Base-by-base conservation (phyloP, 2,797 vertebrate species). In the Sebastes umbrosus region DNA sequence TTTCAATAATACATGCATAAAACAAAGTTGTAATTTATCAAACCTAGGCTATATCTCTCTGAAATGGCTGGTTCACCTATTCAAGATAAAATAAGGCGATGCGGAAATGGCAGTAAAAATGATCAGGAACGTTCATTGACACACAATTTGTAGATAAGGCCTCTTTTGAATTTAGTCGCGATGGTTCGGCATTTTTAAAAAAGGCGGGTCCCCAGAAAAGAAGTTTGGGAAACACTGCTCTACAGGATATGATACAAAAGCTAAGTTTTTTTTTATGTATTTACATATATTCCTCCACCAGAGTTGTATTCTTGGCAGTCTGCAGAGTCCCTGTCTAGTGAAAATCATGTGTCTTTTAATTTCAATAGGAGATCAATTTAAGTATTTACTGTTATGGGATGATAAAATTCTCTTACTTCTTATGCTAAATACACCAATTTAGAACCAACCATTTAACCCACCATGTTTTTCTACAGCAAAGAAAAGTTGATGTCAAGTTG, bases 91-190 rank as follows among this genome's bases (percentile, higher is more conserved):
- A 46, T 46, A 46, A 46, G 43, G 46, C 20, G 8, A 52, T 52
- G 8, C 0, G 20, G 46, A 52, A n/a, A 52, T 52, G 43, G 43
- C 43, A 46, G 43, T 18, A 18, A 46, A 46, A 46, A 46, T 46
- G 43, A 46, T 46, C 14, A 46, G 43, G 43, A 46, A 46, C 43
- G 6, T 46, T 46, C 43, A 46, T 46, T 46, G 43, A 46, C 43
- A 46, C 14, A 18, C 43, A 46, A 43, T 16, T 46, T 46, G 14
- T 46, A 46, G 43, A 46, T 0, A 16, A 43, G 14, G 39, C 16
- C 14, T 43, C 0, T 7, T 43, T 0, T 43, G 39, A 43, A 43
- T 16, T 43, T 0, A 0, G 6, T 43, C 39, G 39, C 14, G 14
- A 16, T 43, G 39, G 12, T 39, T 39, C 0, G 36, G 0, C 36